Base-by-base conservation (phyloP, 2,797 vertebrate genomes). In the Glossophaga mutica region DNA sequence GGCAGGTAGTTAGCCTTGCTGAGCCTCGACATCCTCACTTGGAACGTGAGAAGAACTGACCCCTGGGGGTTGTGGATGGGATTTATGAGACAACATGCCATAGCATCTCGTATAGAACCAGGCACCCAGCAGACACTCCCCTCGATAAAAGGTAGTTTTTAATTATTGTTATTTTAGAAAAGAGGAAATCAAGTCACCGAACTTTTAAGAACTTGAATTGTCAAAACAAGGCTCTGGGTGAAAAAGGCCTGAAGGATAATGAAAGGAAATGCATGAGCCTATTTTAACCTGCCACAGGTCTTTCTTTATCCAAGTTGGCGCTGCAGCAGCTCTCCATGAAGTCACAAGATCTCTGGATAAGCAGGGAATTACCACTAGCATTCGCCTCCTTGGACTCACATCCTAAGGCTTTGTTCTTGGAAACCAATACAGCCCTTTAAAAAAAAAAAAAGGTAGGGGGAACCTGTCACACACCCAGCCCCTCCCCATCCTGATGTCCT, bases 321-420 rank as follows among this genome's bases (percentile, higher is more conserved):
- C 29, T 88, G 9, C 9, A 9, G 32, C 10, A 46, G 24, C 39
- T 39, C 55, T 90, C 1, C 0, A 8, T 34, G 32, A 77, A 91
- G 29, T 79, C 37, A 6, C 42, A 46, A 90, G 65, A 29, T 88
- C 94, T 94, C 81, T 42, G n/a, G 70, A 93, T 83, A 70, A 94
- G 74, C 77, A 48, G 39, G 22, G 50, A 92, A 62, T 94, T 77
- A 85, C 48, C 34, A 29, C 62, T 46, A 65, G 9, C 78, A 78
- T 93, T 62, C n/a, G 18, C 76, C 83, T 67, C 78, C 94, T 73
- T 29, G 42, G 62, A 76, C 85, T 94, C 62, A 46, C 4, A 85
- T 50, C 85, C 82, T 44, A 65, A 37, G 57, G 83, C 83, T 89
- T 78, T 92, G 74, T 42, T 95, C 73, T 78, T 87, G 68, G 78